Evolutionary conservation across 2,888 invertebrate genomes (phyloP).

Genomic region (Heliconius sara): DNA sequence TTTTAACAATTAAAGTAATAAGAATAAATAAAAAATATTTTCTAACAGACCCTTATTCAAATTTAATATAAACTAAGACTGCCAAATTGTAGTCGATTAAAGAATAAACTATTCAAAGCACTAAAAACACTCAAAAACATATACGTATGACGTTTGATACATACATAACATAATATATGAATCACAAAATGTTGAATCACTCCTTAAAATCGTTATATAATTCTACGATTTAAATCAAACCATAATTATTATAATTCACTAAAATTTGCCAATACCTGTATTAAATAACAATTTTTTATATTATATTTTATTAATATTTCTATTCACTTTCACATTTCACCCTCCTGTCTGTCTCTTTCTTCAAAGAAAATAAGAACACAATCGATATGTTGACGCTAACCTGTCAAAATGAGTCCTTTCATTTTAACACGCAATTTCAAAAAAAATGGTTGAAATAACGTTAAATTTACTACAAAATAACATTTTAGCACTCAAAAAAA

Average conservation of each 20-base stretch:
- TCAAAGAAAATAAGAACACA: not conserved
- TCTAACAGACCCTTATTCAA: not conserved
- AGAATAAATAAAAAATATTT: not conserved
- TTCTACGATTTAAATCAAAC: not conserved
- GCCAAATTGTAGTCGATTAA: not conserved
- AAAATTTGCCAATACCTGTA: not conserved
- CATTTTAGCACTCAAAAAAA: not conserved
- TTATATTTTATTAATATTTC: not conserved
- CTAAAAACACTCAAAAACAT: not conserved
- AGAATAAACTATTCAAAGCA: not conserved
- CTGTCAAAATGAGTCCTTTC: not conserved
- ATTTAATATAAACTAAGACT: not conserved
- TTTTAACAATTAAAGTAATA: not conserved
- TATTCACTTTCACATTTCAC: not conserved
- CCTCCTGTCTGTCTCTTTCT: not conserved
- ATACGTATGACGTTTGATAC: not conserved
- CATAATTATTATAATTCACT: not conserved
- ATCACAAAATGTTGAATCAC: not conserved
- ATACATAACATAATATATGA: not conserved
- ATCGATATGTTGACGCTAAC: constrained; percentile 3
- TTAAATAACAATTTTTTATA: not conserved
- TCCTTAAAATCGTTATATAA: not conserved
- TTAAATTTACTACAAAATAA: not conserved
- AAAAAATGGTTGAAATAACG: not conserved
- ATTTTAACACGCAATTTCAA: not conserved